phyloP scores from a whole-genome alignment of 2,113 vertebrate species.

The Donacobius atricapilla region DNA sequence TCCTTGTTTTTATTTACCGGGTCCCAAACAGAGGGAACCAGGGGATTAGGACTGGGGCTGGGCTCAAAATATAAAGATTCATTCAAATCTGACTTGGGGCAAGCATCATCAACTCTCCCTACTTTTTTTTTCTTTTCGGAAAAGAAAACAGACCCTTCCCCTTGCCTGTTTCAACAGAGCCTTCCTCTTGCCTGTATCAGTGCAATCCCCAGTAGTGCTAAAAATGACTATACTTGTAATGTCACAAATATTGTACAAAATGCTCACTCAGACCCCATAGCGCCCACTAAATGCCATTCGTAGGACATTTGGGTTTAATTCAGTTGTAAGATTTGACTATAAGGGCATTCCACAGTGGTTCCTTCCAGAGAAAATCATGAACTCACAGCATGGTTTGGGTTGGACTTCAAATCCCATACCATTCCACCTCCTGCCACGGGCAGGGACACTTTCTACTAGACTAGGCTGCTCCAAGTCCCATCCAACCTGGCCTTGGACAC shows the following conservation, averaged over 20 bases:
- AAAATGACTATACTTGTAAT: background rate
- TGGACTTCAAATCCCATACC: background rate
- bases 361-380: background rate
- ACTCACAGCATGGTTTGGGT: background rate
- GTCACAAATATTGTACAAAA: background rate
- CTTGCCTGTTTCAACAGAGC: background rate
- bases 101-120: background rate
- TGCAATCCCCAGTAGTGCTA: background rate
- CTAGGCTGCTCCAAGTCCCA: background rate
- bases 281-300: background rate
- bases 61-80: background rate
- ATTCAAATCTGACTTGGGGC: background rate
- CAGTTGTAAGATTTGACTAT: background rate
- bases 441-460: background rate
- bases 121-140: background rate
- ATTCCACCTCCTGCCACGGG: background rate
- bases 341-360: background rate
- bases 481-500: background rate
- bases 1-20: background rate
- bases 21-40: background rate
- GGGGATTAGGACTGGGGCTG: background rate
- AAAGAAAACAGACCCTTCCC: background rate
- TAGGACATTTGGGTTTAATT: background rate
- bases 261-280: background rate
- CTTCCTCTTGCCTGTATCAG: background rate